phyloP scores from a whole-genome alignment of 2,113 vertebrate genomes.

The Chaenogobius annularis region DNA sequence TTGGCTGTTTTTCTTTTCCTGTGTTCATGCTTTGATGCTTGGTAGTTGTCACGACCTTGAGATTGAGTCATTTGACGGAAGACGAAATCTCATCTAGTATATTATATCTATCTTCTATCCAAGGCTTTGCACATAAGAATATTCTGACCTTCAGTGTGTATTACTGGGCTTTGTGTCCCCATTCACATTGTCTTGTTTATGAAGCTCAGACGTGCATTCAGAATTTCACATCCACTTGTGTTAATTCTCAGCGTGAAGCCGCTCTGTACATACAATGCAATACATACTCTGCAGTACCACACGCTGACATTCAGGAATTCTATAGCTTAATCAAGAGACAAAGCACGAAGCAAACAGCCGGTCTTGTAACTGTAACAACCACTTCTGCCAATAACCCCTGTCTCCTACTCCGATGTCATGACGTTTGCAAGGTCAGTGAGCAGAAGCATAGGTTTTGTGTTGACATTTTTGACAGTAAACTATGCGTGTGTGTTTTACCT shows the following conservation, averaged over 20 bases:
- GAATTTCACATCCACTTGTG: conserved; percentile 18
- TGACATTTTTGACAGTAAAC: background rate
- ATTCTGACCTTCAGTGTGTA: conserved; percentile 15
- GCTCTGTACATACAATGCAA: background rate
- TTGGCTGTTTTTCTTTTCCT: background rate
- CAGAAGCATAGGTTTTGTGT: too few relatives aligned
- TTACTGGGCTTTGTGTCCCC: conserved; percentile 12
- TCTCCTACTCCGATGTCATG: conserved; percentile 9
- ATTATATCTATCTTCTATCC: background rate
- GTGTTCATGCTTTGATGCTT: background rate
- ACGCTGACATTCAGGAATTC: conserved; percentile 32
- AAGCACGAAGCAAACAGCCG: conserved; percentile 24
- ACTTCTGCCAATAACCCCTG: conserved; percentile 13
- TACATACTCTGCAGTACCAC: background rate
- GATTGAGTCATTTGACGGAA: background rate
- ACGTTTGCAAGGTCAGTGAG: conserved; percentile 16
- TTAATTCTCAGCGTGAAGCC: background rate
- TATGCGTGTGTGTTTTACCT: background rate
- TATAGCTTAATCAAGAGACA: conserved; percentile 24
- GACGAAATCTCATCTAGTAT: background rate
- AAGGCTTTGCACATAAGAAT: background rate
- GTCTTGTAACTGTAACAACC: background rate
- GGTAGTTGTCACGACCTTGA: background rate
- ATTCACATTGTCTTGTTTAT: conserved; percentile 10
- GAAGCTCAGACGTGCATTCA: conserved; percentile 24